Percentiles rank a stretch among this genome's conserved stretches.
Evolutionary conservation across 2,888 invertebrate species (phyloP).

Genomic region (Lepidonotus clava): DNA sequence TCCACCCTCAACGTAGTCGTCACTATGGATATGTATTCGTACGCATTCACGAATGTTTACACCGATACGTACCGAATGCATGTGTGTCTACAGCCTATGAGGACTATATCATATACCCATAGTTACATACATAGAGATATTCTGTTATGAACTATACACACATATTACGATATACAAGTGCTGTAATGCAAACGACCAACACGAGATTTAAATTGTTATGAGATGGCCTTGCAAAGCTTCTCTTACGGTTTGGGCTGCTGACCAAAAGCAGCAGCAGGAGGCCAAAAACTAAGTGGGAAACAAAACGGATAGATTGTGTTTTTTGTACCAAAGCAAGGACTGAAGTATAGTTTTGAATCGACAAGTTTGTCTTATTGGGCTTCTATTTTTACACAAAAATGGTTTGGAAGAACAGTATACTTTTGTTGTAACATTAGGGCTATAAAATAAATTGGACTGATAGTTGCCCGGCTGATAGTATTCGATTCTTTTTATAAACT

Average conservation of each 20-base stretch:
- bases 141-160: too few relatives aligned
- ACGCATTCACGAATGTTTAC: neutral
- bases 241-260: neutral
- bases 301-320: neutral
- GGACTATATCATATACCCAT: neutral
- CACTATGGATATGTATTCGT: neutral
- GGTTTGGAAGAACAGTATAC: neutral
- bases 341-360: constrained; percentile 2
- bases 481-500: neutral
- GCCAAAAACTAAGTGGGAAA: neutral
- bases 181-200: constrained; percentile 35
- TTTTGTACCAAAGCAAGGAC: constrained; percentile 10
- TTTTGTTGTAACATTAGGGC: neutral
- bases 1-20: neutral
- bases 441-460: too few relatives aligned
- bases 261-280: neutral
- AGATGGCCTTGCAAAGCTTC: neutral
- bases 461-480: too few relatives aligned
- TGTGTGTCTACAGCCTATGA: neutral
- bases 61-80: neutral
- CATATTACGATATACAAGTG: neutral
- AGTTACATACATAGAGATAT: constrained; percentile 2
- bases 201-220: constrained; percentile 10
- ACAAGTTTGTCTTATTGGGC: constrained; percentile 20
- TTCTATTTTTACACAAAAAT: neutral